Evolutionary conservation across 2,888 invertebrate species (phyloP), one percentile per base, ranked within the genome.

Genomic region (Chloroclystis v-ata): DNA sequence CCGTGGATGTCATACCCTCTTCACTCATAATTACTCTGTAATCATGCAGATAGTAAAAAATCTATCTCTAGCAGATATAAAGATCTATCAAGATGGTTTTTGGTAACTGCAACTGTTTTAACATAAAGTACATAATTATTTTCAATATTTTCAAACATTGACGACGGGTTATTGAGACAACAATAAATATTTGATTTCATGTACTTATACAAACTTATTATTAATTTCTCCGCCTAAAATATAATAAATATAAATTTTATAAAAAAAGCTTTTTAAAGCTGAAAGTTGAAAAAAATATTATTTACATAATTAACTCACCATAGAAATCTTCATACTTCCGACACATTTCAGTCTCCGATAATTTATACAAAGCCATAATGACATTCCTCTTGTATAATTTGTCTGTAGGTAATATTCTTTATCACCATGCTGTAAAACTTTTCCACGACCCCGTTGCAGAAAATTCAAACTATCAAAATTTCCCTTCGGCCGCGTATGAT

Each of bases 371-470:
- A 29, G 29, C 39, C 39, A 40, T 40, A 40, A 29, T 40, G 39
- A 40, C 39, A 40, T 40, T 40, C 29, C 39, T 40, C 39, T 40
- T 29, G 29, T 40, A 40, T 40, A 40, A 40, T 30, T 40, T 40
- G 39, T 40, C 39, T 40, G 29, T 40, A 30, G 29, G 39, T 40
- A 40, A 40, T 40, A 40, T 29, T 29, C 39, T 40, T 40, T 37
- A 37, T 37, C 37, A 37, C 37, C 37, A 37, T 37, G 37, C 37
- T 37, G 30, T 30, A 25, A 25, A 37, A 37, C 25, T 37, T 25
- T 37, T 37, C 25, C 25, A 37, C 37, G 20, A 37, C 37, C 37
- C 20, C 30, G 30, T 30, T 30, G 30, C 30, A 30, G 30, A 30
- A 30, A 30, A 30, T 30, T 30, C 30, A 30, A 30, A 30, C 30